phyloP scores from a whole-genome alignment of 1,140 invertebrate species.

The Oncopeltus fasciatus region DNA sequence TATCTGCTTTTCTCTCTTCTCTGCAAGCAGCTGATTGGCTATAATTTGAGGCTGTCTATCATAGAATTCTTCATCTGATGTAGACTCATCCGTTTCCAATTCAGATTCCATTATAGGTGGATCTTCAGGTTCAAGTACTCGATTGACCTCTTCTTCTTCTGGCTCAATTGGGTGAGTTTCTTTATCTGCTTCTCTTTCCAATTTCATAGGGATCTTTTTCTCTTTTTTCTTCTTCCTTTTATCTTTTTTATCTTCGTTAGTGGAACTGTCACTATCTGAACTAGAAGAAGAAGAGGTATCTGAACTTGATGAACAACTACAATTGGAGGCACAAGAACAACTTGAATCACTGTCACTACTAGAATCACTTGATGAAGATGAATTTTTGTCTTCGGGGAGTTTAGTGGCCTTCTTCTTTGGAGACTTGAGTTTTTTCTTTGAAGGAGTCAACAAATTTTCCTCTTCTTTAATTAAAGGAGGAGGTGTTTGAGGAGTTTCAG shows the following conservation, averaged over 20 bases:
- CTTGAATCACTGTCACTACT: constrained; percentile 59
- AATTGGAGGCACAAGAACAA: constrained; percentile 64
- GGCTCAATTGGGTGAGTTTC: constrained; percentile 5
- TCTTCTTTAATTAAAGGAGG: neutral
- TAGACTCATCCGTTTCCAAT: constrained; percentile 64
- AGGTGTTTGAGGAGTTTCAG: constrained; percentile 3
- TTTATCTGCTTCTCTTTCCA: constrained; percentile 11
- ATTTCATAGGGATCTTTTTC: constrained; percentile 27
- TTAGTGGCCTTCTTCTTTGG: constrained; percentile 32
- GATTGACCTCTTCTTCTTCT: constrained; percentile 15
- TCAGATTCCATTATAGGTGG: constrained; percentile 55
- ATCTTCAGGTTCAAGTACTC: constrained; percentile 28
- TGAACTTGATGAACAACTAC: constrained; percentile 54
- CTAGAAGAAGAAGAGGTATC: constrained; percentile 47
- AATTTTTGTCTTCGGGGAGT: constrained; percentile 20
- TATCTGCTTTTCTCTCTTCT: constrained; percentile 47
- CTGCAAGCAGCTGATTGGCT: constrained; percentile 49
- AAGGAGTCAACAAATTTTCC: neutral
- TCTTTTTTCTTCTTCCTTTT: constrained; percentile 30
- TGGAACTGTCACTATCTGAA: constrained; percentile 47
- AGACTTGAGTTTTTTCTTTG: constrained; percentile 30
- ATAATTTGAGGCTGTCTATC: constrained; percentile 60
- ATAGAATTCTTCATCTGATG: constrained; percentile 75
- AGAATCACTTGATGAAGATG: constrained; percentile 48
- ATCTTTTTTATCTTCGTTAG: constrained; percentile 33